Evolutionary conservation across 2,797 vertebrate genomes (phyloP).

Genomic region (Perdix hodgsoniae): DNA sequence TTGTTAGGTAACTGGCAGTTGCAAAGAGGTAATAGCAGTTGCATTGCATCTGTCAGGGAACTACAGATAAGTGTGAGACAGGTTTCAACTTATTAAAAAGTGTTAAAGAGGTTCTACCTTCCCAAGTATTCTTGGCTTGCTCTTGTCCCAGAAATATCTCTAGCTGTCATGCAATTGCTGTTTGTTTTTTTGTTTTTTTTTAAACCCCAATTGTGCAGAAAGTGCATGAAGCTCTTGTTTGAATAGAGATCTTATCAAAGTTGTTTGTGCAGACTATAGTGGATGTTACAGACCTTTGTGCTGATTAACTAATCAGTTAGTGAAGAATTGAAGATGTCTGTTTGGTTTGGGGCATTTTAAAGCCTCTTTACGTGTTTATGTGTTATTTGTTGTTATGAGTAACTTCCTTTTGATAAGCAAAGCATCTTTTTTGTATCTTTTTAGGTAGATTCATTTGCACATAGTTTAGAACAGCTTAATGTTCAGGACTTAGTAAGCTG

Average conservation of each 20-base stretch:
- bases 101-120: neutral
- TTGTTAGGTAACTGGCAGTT: neutral
- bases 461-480: neutral
- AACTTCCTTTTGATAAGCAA: neutral
- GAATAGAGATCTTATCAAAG: neutral
- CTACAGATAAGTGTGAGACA: neutral
- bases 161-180: neutral
- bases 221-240: neutral
- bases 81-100: neutral
- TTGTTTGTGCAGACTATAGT: neutral
- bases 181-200: neutral
- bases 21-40: neutral
- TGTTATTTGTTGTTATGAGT: neutral
- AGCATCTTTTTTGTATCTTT: neutral
- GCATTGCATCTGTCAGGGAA: neutral
- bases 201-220: neutral
- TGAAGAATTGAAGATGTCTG: neutral
- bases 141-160: neutral
- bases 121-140: neutral
- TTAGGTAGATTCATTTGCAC: neutral
- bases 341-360: neutral
- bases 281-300: neutral
- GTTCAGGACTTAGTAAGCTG: neutral
- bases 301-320: neutral
- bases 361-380: fast-evolving